These are phyloP conservation scores for Venturia canescens DNA, from an alignment of 1,140 invertebrate genomes.

Conservation along the genomic window DNA sequence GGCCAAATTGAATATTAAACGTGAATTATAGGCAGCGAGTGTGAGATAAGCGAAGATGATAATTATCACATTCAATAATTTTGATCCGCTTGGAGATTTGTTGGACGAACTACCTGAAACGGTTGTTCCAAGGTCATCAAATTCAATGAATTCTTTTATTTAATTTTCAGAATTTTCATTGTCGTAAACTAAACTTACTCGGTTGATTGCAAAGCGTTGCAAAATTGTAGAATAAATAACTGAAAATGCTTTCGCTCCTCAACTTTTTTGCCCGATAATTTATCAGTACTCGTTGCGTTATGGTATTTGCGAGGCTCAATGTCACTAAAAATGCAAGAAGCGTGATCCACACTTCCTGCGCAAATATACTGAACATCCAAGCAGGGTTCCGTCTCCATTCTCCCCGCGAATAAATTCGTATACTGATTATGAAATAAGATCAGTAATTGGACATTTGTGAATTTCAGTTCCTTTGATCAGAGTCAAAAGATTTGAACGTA, in stretches of 20 bases:
- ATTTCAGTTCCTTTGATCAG: no score
- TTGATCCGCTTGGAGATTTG: slow-evolving; percentile 4
- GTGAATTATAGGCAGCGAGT: not conserved
- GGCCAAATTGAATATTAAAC: slow-evolving; percentile 21
- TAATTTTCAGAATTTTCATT: no score
- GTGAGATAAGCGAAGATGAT: not conserved
- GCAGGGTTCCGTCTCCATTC: not conserved
- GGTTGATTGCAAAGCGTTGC: slow-evolving; percentile 10
- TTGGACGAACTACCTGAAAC: not conserved
- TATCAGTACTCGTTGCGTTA: not conserved
- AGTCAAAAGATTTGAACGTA: no score
- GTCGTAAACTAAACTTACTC: not conserved
- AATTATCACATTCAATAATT: slow-evolving; percentile 24
- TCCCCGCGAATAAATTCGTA: not conserved
- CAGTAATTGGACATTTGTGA: no score
- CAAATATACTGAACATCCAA: slow-evolving; percentile 18
- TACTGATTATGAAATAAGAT: not conserved
- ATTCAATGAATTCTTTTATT: no score
- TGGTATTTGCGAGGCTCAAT: slow-evolving; percentile 54
- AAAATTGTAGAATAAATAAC: slow-evolving; percentile 27
- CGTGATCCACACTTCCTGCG: not conserved
- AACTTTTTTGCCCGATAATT: not conserved
- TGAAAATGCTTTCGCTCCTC: not conserved
- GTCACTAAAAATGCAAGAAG: not conserved
- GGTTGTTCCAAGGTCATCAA: no score